These are phyloP conservation scores for Delichon dasypus DNA, from an alignment of 2,797 vertebrate species.

Conservation along the genomic window DNA sequence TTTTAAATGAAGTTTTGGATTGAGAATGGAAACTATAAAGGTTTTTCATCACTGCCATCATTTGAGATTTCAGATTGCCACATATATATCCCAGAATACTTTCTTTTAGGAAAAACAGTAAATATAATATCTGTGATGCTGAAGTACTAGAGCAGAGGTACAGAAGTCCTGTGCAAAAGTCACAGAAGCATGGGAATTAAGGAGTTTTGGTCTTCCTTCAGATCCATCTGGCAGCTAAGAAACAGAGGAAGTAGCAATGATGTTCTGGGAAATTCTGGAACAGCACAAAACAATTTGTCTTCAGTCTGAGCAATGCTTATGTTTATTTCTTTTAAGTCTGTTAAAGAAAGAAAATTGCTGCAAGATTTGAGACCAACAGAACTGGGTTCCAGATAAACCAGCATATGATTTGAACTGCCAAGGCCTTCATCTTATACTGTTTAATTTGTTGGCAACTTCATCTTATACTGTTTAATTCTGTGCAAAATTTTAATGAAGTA, in stretches of 20 bases:
- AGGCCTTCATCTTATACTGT: neutral
- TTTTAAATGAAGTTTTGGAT: neutral
- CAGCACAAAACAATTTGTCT: neutral
- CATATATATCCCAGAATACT: neutral
- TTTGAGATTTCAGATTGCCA: neutral
- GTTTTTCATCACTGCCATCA: rapidly evolving
- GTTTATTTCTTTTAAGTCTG: neutral
- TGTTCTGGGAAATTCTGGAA: neutral
- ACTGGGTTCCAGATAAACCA: neutral
- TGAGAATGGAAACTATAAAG: neutral
- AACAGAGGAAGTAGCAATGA: neutral
- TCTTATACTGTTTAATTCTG: neutral
- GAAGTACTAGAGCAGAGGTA: neutral
- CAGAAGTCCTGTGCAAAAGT: neutral
- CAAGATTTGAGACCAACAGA: neutral
- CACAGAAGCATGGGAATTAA: neutral
- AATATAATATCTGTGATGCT: neutral
- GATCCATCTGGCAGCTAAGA: neutral
- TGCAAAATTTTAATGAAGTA: neutral
- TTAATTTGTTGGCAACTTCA: neutral
- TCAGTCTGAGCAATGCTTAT: neutral
- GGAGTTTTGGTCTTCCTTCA: neutral
- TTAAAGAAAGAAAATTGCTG: neutral
- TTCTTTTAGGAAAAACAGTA: neutral
- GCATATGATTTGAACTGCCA: neutral